Evolutionary conservation across 2,888 invertebrate genomes (phyloP).

Genomic region (Lamellibrachia columna): DNA sequence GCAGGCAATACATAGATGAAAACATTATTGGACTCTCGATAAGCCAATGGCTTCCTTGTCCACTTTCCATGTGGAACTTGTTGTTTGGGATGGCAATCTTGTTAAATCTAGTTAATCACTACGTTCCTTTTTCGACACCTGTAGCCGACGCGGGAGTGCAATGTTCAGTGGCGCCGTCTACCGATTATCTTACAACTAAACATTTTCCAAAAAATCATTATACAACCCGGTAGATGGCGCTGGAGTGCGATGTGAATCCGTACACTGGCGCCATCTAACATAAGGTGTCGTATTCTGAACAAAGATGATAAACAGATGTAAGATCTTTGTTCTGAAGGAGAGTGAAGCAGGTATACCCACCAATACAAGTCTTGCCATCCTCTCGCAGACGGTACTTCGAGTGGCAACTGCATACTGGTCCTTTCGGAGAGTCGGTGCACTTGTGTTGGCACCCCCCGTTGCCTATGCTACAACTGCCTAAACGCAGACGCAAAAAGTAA

Average conservation of each 20-base stretch:
- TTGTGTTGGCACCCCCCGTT: slow-evolving; percentile 66
- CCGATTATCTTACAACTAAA: not conserved
- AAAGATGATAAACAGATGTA: not conserved
- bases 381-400: slow-evolving; percentile 57
- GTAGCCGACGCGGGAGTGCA: not conserved
- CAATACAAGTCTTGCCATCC: slow-evolving; percentile 59
- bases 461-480: slow-evolving; percentile 60
- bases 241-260: not conserved
- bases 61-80: too few relatives aligned
- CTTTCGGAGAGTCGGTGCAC: slow-evolving; percentile 56
- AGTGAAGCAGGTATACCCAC: slow-evolving; percentile 44
- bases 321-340: not conserved
- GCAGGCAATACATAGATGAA: too few relatives aligned
- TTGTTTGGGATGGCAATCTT: too few relatives aligned
- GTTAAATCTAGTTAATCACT: too few relatives aligned
- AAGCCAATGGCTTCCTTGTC: too few relatives aligned
- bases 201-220: not conserved
- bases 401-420: slow-evolving; percentile 62
- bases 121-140: too few relatives aligned
- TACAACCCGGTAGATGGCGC: not conserved
- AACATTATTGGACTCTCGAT: too few relatives aligned
- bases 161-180: not conserved
- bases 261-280: not conserved
- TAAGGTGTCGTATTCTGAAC: not conserved
- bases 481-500: not conserved